A percentile compares a stretch with the other conserved stretches of the same genome.
Conservation (phyloP, 2,888 invertebrate genomes). For the Brachylomia viminalis region DNA sequence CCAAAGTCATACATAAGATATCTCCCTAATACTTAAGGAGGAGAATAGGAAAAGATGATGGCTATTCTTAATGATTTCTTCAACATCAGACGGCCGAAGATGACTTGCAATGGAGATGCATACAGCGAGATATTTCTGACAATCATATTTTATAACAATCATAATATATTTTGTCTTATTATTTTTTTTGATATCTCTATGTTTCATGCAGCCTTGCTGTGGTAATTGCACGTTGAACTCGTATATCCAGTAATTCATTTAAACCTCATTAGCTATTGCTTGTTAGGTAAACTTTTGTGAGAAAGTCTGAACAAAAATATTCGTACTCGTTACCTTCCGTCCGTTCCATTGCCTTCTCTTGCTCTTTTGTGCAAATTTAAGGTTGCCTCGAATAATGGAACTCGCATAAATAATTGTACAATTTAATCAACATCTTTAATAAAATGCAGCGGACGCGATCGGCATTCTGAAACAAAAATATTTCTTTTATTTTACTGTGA, state of each 20-base stretch:
- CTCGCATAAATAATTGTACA: slow-evolving; percentile 52
- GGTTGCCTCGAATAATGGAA: slow-evolving; percentile 55
- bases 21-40: slow-evolving; percentile 37
- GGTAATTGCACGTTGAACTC: slow-evolving; percentile 38
- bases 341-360: slow-evolving; percentile 52
- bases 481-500: slow-evolving; percentile 29
- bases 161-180: slow-evolving; percentile 10
- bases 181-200: slow-evolving; percentile 16
- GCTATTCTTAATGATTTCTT: slow-evolving; percentile 52
- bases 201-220: slow-evolving; percentile 43
- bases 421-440: slow-evolving; percentile 59
- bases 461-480: slow-evolving; percentile 33
- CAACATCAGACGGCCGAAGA: slow-evolving; percentile 32
- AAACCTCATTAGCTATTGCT: slow-evolving; percentile 58
- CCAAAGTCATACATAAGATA: slow-evolving; percentile 38
- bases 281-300: slow-evolving; percentile 54
- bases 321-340: slow-evolving; percentile 48
- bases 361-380: slow-evolving; percentile 61
- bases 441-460: slow-evolving; percentile 45
- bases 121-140: slow-evolving; percentile 28
- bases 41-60: slow-evolving; percentile 55
- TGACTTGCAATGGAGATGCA: slow-evolving; percentile 58
- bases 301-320: slow-evolving; percentile 50
- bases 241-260: slow-evolving; percentile 56
- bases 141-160: slow-evolving; percentile 26